These are phyloP conservation scores for Tromatobia lineatoria DNA, from an alignment of 2,888 invertebrate genomes.

Conservation along the genomic window DNA sequence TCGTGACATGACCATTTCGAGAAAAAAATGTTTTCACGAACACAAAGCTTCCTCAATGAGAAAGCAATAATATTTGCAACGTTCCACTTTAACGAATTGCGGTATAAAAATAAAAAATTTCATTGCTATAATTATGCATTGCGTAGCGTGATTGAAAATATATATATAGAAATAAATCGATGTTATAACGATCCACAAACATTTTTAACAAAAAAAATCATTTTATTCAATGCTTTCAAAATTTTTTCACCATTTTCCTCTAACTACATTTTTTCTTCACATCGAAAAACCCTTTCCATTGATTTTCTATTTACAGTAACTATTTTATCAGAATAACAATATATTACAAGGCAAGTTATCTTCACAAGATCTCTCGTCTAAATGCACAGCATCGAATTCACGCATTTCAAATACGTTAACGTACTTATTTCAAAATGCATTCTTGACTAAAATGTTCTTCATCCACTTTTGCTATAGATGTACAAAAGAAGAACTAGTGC, in stretches of 20 bases:
- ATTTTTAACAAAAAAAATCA: too few species aligned
- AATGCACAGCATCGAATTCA: not conserved
- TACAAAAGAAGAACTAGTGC: constrained; percentile 23
- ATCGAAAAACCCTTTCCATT: not conserved
- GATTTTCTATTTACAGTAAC: not conserved
- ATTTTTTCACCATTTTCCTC: not conserved
- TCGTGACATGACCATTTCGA: too few species aligned
- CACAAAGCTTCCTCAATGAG: too few species aligned
- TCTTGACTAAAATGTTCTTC: not conserved
- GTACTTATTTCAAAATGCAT: not conserved
- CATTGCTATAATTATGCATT: too few species aligned
- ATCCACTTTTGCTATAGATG: constrained; percentile 1
- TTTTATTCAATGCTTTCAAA: not conserved
- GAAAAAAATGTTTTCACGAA: too few species aligned
- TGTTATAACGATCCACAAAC: too few species aligned
- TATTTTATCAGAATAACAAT: constrained; percentile 5
- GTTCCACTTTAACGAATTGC: too few species aligned
- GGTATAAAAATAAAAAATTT: too few species aligned
- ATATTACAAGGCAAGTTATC: constrained; percentile 11
- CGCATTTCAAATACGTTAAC: not conserved
- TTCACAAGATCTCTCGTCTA: not conserved
- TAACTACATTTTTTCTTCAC: not conserved
- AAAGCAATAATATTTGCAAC: too few species aligned
- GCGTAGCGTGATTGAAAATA: too few species aligned
- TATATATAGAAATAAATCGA: too few species aligned